Conservation (phyloP, 1,140 invertebrate species). For the Bacillus rossius region DNA sequence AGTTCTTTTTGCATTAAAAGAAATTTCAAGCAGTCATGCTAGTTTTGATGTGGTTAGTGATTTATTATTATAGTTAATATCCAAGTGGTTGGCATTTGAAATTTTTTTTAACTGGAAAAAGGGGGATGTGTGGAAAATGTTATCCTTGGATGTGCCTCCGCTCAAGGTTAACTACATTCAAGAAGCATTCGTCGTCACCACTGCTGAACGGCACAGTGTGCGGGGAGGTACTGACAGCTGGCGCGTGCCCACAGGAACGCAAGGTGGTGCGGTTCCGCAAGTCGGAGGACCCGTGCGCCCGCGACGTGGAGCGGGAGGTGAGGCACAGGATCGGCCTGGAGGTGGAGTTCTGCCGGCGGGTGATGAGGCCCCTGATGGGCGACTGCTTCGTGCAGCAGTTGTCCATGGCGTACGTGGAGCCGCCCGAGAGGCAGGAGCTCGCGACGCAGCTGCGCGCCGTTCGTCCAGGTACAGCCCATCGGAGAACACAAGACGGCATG, state of each 20-base stretch:
- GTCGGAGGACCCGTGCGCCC: conserved; percentile 14
- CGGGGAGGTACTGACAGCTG: too few relatives aligned
- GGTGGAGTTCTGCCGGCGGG: conserved; percentile 38
- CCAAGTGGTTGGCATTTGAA: too few relatives aligned
- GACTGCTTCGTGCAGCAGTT: conserved; percentile 30
- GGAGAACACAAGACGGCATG: conserved; percentile 23
- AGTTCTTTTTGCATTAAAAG: too few relatives aligned
- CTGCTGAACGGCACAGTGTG: too few relatives aligned
- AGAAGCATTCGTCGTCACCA: too few relatives aligned
- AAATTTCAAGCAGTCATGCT: too few relatives aligned
- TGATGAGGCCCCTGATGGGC: conserved; percentile 42
- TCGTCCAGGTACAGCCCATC: conserved; percentile 36
- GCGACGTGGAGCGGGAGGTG: conserved; percentile 8
- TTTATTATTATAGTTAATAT: too few relatives aligned
- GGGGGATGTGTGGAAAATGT: too few relatives aligned
- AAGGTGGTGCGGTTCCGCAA: conserved; percentile 44
- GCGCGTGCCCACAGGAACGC: conserved; percentile 37
- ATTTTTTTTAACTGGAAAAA: too few relatives aligned
- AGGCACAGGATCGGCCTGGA: conserved; percentile 35
- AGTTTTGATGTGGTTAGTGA: too few relatives aligned
- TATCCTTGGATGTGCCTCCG: too few relatives aligned
- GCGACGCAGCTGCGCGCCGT: conserved; percentile 28
- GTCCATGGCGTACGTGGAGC: conserved; percentile 23
- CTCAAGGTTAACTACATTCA: too few relatives aligned
- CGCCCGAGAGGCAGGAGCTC: conserved; percentile 25